Evolutionary conservation across 37 sponge, comb jelly and placozoan genomes (phyloP).

Genomic region (Halichondria panicea): DNA sequence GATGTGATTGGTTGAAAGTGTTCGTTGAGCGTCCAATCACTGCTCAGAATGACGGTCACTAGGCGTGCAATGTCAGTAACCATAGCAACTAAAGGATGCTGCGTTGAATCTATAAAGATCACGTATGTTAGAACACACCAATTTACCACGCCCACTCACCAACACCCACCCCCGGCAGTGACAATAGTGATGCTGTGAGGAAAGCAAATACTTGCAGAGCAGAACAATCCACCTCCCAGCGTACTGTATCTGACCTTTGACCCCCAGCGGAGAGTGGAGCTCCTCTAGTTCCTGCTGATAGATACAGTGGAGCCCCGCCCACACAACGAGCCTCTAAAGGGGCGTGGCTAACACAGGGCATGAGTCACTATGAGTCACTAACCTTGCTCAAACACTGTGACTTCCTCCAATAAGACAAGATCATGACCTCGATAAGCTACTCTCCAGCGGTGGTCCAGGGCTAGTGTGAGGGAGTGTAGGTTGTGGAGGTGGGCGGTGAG

Average conservation of each 20-base stretch:
- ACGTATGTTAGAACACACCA: too few species aligned
- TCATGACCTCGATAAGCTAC: too few species aligned
- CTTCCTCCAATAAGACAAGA: too few species aligned
- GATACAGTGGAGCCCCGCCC: constrained; percentile 9
- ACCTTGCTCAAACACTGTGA: too few species aligned
- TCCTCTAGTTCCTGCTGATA: constrained; percentile 10
- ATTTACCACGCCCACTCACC: constrained; percentile 23
- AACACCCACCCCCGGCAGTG: constrained; percentile 21
- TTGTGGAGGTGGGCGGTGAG: too few species aligned
- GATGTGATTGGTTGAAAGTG: constrained; percentile 46
- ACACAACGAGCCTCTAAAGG: constrained; percentile 22
- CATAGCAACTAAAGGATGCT: constrained; percentile 1
- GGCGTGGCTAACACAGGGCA: too few species aligned
- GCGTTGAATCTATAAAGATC: constrained; percentile 3
- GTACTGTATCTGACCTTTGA: constrained; percentile 9
- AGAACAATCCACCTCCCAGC: constrained; percentile 57
- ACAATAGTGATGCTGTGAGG: constrained; percentile 32
- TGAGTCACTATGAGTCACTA: too few species aligned
- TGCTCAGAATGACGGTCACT: constrained; percentile 44
- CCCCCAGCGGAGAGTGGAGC: constrained; percentile 1
- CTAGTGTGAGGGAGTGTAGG: too few species aligned
- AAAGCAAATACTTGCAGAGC: constrained; percentile 65
- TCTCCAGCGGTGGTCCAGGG: too few species aligned
- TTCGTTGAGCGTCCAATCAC: constrained; percentile 27
- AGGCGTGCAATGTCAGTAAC: constrained; percentile 25